Conservation (phyloP, 2,888 invertebrate genomes). For the Ceriagrion tenellum region DNA sequence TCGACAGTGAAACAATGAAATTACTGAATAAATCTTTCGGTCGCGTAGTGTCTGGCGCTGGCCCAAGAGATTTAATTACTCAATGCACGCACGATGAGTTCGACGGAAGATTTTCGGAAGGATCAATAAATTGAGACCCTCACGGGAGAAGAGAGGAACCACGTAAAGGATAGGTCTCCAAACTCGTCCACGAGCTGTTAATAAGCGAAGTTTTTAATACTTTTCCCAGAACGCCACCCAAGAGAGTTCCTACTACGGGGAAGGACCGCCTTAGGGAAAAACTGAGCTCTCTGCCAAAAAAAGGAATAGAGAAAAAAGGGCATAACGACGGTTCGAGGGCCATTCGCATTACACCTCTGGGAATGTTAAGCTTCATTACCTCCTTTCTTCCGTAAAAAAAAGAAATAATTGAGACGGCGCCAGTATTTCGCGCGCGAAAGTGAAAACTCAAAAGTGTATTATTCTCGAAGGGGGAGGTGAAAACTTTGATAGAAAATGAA, state of each 20-base stretch:
- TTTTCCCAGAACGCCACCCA: background rate
- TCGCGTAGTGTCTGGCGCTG: too few relatives aligned
- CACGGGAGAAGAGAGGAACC: background rate
- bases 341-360: background rate
- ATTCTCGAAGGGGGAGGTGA: too few relatives aligned
- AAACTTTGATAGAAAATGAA: too few relatives aligned
- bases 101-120: background rate
- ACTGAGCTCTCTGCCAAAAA: background rate
- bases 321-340: background rate
- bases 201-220: constrained; percentile 18
- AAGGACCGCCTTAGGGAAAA: background rate
- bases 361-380: background rate
- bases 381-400: background rate
- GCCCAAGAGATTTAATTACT: background rate
- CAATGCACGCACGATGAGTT: background rate
- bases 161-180: background rate
- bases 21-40: background rate
- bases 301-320: too few relatives aligned
- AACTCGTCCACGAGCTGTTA: background rate
- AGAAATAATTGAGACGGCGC: background rate
- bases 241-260: background rate
- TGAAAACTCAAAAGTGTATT: too few relatives aligned
- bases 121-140: background rate
- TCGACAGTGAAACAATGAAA: background rate
- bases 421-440: background rate